Evolutionary conservation across 35 echinoderm and acorn worm genomes (phyloP), one percentile per base, ranked within the genome.

Genomic region (Lytechinus variegatus): DNA sequence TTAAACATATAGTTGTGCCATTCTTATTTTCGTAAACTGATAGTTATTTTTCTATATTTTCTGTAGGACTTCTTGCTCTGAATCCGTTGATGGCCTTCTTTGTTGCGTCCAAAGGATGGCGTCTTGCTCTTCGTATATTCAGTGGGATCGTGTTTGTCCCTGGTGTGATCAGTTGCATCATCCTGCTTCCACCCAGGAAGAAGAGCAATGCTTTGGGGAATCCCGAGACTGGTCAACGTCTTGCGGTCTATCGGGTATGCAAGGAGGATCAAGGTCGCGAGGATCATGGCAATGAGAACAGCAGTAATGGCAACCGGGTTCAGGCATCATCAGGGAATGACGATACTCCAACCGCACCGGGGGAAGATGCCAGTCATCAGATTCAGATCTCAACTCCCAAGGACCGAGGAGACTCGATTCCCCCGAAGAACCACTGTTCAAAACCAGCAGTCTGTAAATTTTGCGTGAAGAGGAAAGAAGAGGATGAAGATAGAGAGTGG

Each of bases 71-170:
- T 53, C 92, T 93, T 55, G 52, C 92, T 9, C 53, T 93, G 10
- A 93, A 93, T 93, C 92, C 92, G n/a, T 54, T 93, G 55, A 93
- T 93, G 92, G 92, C 92, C 9, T 93, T 27, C 24, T 93, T 93
- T 28, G 54, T 93, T 54, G 52, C 92, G 5, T 9, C 54, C 53
- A 93, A 53, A 28, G 92, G 92, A 55, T 93, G 92, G 92, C 92
- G 92, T 54, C 53, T 54, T 54, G 92, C 92, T 28, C 92, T 93
- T 4, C 92, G 92, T 16, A 93, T 93, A n/a, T 93, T 93, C 54
- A 93, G 92, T 93, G 92, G 29, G 27, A 93, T 93, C n/a, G 92
- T 93, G 4, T 57, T 93, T 54, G 9, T 93, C 27, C 92, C 92
- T 10, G 92, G 92, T 53, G 92, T 93, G 29, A 57, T 93, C 10